Evolutionary conservation across 2,797 vertebrate species (phyloP), one percentile per base, ranked within the genome.

Genomic region (Cirrhinus molitorella): DNA sequence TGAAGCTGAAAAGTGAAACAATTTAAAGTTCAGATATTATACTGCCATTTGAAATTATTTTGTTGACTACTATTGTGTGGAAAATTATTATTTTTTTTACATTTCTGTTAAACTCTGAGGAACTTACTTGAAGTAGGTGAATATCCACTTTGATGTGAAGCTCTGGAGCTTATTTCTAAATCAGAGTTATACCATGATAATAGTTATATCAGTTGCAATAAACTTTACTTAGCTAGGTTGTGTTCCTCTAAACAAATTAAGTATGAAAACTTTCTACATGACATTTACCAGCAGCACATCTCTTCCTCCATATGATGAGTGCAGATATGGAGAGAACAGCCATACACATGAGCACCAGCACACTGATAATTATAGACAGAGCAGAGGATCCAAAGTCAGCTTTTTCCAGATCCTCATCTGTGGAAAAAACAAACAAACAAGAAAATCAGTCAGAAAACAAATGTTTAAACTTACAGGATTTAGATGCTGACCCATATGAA

Each of bases 231-330:
- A 21, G 16, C 1, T 63, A 21, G 1, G 9, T 37, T 66, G 16
- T 4, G 21, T 21, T 66, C 37, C 17, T 66, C 17, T 66, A 66
- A 40, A 40, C 10, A 12, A 19, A 66, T 66, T n/a, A 66, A 66
- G 9, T 37, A 66, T 5, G 5, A 66, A 25, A 28, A 61, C 23
- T 16, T 59, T 57, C n/a, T 23, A 70, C 40, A 16, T 17, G 25
- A 59, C 2, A 37, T 49, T 79, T 80, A 70, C 79, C 75, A 65
- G 23, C 11, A 63, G 14, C 6, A 25, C 3, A 9, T 55, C 61
- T 68, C 31, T 43, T 83, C 47, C 66, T 76, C 81, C 81, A 66
- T 11, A 5, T 47, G 21, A 82, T 63, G 31, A 74, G 47, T 28
- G 40, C 57, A 40, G 25, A 23, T 82, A 66, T 53, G 45, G 37